Percentiles rank a stretch among this genome's conserved stretches.
Conservation (phyloP, 1,140 invertebrate genomes). For the Schlechtendalia chinensis region DNA sequence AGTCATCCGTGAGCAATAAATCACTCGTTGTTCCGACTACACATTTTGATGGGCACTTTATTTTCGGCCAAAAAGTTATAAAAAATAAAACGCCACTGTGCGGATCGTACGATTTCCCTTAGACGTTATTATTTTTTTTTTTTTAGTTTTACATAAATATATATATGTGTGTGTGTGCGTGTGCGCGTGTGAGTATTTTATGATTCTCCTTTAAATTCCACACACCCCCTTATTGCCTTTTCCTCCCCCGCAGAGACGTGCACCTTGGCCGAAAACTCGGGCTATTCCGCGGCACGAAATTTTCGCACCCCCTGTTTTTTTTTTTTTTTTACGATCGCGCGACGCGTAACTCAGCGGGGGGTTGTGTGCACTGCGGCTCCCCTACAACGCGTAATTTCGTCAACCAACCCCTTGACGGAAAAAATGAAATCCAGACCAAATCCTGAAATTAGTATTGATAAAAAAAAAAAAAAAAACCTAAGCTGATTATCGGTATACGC, state of each 20-base stretch:
- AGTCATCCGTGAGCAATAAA: slow-evolving; percentile 16
- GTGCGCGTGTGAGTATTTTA: slow-evolving; percentile 5
- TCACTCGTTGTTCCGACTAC: slow-evolving; percentile 1
- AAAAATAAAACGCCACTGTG: slow-evolving; percentile 19
- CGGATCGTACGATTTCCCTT: slow-evolving; percentile 8
- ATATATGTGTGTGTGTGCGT: too few species aligned
- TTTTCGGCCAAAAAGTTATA: slow-evolving; percentile 31
- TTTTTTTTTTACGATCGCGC: slow-evolving; percentile 7
- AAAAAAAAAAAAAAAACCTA: slow-evolving; percentile 21
- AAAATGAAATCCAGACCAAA: slow-evolving; percentile 26
- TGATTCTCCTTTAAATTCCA: background rate
- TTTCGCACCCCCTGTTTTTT: background rate
- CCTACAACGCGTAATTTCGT: slow-evolving; percentile 2
- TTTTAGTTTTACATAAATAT: slow-evolving; percentile 6
- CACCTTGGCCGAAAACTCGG: background rate
- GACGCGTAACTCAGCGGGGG: slow-evolving; percentile 20
- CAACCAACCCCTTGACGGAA: slow-evolving; percentile 2
- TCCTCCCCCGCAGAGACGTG: background rate
- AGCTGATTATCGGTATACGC: slow-evolving; percentile 40
- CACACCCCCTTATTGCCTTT: background rate
- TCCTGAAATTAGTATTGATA: slow-evolving; percentile 30
- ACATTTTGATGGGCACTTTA: slow-evolving; percentile 26
- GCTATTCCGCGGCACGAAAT: background rate
- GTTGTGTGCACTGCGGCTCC: too few species aligned
- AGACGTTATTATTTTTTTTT: background rate